Percentiles rank a stretch among this genome's conserved stretches.
Conservation (phyloP, 2,797 vertebrate genomes). For the Sebastes jordani region DNA sequence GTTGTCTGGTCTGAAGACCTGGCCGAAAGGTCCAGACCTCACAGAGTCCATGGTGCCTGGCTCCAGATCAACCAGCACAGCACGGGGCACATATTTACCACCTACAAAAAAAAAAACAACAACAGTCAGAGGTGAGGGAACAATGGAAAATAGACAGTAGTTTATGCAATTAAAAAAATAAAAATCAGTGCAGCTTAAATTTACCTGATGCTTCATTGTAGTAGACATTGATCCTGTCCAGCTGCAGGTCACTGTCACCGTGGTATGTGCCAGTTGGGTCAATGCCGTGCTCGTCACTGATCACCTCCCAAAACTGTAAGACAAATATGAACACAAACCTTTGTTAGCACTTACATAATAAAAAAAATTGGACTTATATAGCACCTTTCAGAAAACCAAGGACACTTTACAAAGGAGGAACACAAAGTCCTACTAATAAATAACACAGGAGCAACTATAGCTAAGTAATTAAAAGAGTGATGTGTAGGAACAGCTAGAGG, state of each 20-base stretch:
- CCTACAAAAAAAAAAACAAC: slow-evolving; percentile 55
- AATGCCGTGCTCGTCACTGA: slow-evolving; percentile 87
- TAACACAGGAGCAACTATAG: too few relatives aligned
- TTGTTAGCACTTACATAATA: neutral
- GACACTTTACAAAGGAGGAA: too few relatives aligned
- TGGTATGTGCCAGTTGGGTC: slow-evolving; percentile 86
- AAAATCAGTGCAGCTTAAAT: fast-evolving
- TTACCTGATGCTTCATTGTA: slow-evolving; percentile 86
- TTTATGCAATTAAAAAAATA: neutral
- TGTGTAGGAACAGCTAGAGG: too few relatives aligned
- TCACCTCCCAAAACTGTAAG: slow-evolving; percentile 85
- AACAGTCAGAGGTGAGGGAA: neutral
- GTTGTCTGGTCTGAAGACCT: slow-evolving; percentile 87
- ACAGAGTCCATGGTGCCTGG: slow-evolving; percentile 89
- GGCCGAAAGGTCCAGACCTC: slow-evolving; percentile 86
- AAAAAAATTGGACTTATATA: too few relatives aligned
- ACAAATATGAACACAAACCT: neutral
- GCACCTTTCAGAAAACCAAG: too few relatives aligned
- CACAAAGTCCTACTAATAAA: too few relatives aligned
- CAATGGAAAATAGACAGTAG: neutral
- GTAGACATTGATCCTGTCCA: slow-evolving; percentile 87
- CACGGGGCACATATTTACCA: slow-evolving; percentile 87
- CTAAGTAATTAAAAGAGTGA: too few relatives aligned
- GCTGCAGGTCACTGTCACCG: slow-evolving; percentile 86
- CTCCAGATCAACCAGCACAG: slow-evolving; percentile 86